phyloP scores from a whole-genome alignment of 2,113 vertebrate genomes.

The Indri indri region DNA sequence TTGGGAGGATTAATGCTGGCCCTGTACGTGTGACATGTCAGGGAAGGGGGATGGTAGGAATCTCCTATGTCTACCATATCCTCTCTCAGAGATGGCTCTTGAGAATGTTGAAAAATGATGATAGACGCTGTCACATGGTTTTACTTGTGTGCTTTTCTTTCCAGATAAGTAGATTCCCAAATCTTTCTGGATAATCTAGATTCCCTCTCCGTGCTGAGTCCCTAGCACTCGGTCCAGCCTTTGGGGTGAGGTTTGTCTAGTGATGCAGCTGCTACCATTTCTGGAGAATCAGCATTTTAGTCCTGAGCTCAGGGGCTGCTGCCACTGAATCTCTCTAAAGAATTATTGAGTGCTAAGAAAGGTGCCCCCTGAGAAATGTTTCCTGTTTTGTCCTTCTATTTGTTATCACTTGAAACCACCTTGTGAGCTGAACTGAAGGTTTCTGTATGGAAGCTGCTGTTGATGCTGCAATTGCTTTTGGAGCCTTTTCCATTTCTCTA shows the following conservation, averaged over 20 bases:
- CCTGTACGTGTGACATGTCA: background rate
- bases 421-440: background rate
- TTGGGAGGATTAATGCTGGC: background rate
- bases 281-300: background rate
- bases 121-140: background rate
- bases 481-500: background rate
- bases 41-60: rapidly evolving
- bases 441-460: background rate
- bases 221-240: background rate
- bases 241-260: background rate
- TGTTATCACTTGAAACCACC: background rate
- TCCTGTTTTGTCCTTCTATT: background rate
- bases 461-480: background rate
- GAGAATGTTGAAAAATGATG: background rate
- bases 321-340: background rate
- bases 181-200: background rate
- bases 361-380: background rate
- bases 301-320: too few species aligned
- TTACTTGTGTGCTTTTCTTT: background rate
- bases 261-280: background rate
- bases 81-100: background rate
- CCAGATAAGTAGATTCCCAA: background rate
- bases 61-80: background rate
- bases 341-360: background rate
- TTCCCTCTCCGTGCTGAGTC: background rate